These are phyloP conservation scores for Brachyhypopomus occidentalis DNA, from an alignment of 2,113 vertebrate species.

Conservation along the genomic window DNA sequence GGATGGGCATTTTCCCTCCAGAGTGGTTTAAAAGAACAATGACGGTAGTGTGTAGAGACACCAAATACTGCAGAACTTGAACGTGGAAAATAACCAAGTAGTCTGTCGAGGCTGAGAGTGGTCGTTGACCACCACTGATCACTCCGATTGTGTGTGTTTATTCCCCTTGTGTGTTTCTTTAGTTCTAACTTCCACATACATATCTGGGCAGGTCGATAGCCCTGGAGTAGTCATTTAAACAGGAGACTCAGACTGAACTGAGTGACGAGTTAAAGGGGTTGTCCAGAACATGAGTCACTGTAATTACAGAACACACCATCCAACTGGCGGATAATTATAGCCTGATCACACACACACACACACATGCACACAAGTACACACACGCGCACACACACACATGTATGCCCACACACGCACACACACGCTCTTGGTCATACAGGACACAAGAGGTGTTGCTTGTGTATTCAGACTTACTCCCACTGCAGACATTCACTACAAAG, in stretches of 20 bases:
- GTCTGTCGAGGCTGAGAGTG: slow-evolving; percentile 16
- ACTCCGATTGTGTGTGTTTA: not conserved
- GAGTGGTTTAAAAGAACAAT: slow-evolving; percentile 1
- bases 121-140: slow-evolving; percentile 3
- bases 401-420: too few relatives aligned
- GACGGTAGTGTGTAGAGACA: slow-evolving; percentile 20
- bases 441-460: too few relatives aligned
- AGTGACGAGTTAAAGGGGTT: not conserved
- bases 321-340: slow-evolving; percentile 9
- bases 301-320: slow-evolving; percentile 5
- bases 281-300: not conserved
- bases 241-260: not conserved
- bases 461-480: too few relatives aligned
- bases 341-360: not conserved
- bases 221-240: slow-evolving; percentile 13
- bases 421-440: too few relatives aligned
- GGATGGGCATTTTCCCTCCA: not conserved
- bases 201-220: slow-evolving; percentile 11
- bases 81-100: slow-evolving; percentile 26
- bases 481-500: not conserved
- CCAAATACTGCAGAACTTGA: slow-evolving; percentile 21
- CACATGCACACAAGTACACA: too few relatives aligned
- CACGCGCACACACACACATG: too few relatives aligned
- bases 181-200: slow-evolving; percentile 5
- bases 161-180: slow-evolving; percentile 14